Evolutionary conservation across 2,888 invertebrate genomes (phyloP).

Genomic region (Hyalella azteca): DNA sequence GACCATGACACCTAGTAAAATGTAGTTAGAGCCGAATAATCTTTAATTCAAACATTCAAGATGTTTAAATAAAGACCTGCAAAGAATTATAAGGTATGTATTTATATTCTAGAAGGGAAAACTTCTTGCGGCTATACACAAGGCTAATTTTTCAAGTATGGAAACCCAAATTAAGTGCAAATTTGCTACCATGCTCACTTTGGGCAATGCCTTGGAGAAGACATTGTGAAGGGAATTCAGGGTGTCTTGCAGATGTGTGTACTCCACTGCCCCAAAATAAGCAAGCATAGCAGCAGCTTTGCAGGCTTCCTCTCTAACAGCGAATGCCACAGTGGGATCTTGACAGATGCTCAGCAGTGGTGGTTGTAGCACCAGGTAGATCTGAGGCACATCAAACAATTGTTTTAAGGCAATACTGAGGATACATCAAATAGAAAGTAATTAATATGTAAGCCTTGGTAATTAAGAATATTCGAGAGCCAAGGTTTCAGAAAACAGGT

Average conservation of each 20-base stretch:
- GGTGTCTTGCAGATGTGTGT: slow-evolving; percentile 44
- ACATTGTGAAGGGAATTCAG: slow-evolving; percentile 51
- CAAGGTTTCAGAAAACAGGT: too few relatives aligned
- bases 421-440: too few relatives aligned
- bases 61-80: too few relatives aligned
- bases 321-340: slow-evolving; percentile 72
- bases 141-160: too few relatives aligned
- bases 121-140: too few relatives aligned
- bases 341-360: slow-evolving; percentile 74
- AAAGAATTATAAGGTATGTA: too few relatives aligned
- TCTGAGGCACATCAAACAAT: slow-evolving; percentile 69
- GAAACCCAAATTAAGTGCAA: too few relatives aligned
- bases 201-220: slow-evolving; percentile 48
- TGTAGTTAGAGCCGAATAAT: not conserved
- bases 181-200: slow-evolving; percentile 38
- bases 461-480: too few relatives aligned
- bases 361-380: slow-evolving; percentile 75
- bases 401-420: too few relatives aligned
- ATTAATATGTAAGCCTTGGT: too few relatives aligned
- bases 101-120: too few relatives aligned
- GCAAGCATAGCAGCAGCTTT: slow-evolving; percentile 40
- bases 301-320: slow-evolving; percentile 47
- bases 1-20: not conserved
- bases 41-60: too few relatives aligned
- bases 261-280: slow-evolving; percentile 49